phyloP scores from a whole-genome alignment of 2,888 invertebrate species.

The Horisme vitalbata region DNA sequence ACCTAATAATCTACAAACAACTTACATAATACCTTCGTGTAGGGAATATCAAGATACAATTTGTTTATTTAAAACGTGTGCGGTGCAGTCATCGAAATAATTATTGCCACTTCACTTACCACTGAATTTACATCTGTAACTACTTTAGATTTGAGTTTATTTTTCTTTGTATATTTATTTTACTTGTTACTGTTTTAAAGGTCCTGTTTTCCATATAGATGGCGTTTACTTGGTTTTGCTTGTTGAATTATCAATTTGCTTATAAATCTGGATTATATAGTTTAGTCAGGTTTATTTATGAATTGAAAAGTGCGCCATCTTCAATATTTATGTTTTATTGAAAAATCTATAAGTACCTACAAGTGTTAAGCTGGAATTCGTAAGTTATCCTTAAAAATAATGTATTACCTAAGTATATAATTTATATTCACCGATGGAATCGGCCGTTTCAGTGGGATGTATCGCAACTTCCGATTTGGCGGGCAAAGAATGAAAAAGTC shows the following conservation, averaged over 20 bases:
- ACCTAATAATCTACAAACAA: constrained; percentile 62
- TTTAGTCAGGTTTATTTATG: too few species aligned
- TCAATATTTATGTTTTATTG: too few species aligned
- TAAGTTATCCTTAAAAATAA: too few species aligned
- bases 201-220: constrained; percentile 38
- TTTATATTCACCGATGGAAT: too few species aligned
- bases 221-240: constrained; percentile 55
- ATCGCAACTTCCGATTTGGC: too few species aligned
- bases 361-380: too few species aligned
- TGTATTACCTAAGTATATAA: too few species aligned
- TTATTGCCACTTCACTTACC: constrained; percentile 36
- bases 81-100: constrained; percentile 52
- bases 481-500: too few species aligned
- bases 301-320: too few species aligned
- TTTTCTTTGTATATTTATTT: constrained; percentile 8
- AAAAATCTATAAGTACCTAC: too few species aligned
- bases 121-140: constrained; percentile 22
- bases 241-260: constrained; percentile 53
- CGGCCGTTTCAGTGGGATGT: too few species aligned
- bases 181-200: constrained; percentile 24
- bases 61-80: constrained; percentile 55
- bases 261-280: constrained; percentile 25
- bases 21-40: constrained; percentile 55
- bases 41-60: constrained; percentile 54
- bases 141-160: constrained; percentile 12